Base-by-base conservation (phyloP, 2,113 vertebrate genomes). In the Sceloporus undulatus region DNA sequence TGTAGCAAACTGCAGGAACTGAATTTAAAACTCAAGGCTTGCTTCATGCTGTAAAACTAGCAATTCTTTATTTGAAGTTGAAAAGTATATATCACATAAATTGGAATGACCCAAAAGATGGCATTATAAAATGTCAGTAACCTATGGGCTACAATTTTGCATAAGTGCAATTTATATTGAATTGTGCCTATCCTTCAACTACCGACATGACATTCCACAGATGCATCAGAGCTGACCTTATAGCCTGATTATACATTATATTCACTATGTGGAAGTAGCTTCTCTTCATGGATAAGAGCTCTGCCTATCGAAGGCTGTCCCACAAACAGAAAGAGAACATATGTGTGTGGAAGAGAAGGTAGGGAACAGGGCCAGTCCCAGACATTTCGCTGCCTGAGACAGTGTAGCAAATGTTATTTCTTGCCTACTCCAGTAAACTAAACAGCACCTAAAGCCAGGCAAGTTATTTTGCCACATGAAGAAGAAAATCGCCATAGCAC, bases 51-150 rank as follows among this genome's bases (percentile, higher is more conserved):
- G 16, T 81, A 93, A 95, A 92, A 96, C 87, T 95, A 94, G 89
- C 84, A 94, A 94, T 94, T 91, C 84, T 96, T 94, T 94, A 91
- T 92, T 93, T 93, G 83, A 84, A 90, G 83, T 79, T 85, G 85
- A 92, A 94, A 80, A 56, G 59, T 54, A 66, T 90, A 93, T 92
- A 84, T 71, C 80, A 84, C 93, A 70, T 90, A 90, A 89, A 85
- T 92, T 93, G 89, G 90, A 93, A 91, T 71, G 77, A 94, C 74
- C 86, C 88, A 82, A 85, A 94, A 90, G 85, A 93, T 94, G 88
- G 90, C 94, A 95, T 96, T 96, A 95, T 87, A 93, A 92, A 96
- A 96, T 93, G 95, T 92, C 93, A 94, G 89, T 75, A 56, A 90
- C 93, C 92, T 92, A 90, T 89, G 90, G 94, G 74, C 89, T 85